Evolutionary conservation across 2,113 vertebrate species (phyloP), one percentile per base, ranked within the genome.

Genomic region (Alouatta palliata): DNA sequence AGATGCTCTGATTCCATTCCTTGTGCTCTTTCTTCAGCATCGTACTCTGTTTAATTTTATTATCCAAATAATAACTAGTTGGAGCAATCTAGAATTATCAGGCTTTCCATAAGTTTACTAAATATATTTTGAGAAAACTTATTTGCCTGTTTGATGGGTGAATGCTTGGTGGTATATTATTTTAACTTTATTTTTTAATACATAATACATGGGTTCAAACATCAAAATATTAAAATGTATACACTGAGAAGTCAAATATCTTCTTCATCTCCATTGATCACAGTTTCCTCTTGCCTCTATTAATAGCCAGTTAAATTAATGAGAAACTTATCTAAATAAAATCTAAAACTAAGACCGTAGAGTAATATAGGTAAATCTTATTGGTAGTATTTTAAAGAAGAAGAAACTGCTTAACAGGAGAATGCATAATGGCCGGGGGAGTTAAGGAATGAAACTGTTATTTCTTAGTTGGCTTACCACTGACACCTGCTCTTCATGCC

Each of bases 91-190:
- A 80, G 68, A 58, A 81, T 96, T 80, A 70, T 52, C 37, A 61
- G 40, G 40, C n/a, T 96, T 81, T 81, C 66, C 25, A 8, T 86
- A 90, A 85, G 17, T 94, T 96, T 92, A 14, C 71, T 68, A 94
- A 79, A 58, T 58, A 75, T 75, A 79, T 12, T 77, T 90, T 45
- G 49, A 89, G 27, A 81, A 68, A 96, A 83, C 1, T 2, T 87
- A 49, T 86, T 35, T 61, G 14, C 30, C 9, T 76, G 25, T 77
- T 56, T 94, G 8, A 8, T 90, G 58, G 37, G 1, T 47, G 23
- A 66, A 64, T 79, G 6, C 49, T 83, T 40, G 32, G 30, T 76
- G 9, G 17, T 32, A 20, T 85, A 49, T 56, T 23, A 68, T 70
- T 89, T 92, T 43, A 77, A 45, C 64, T 37, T 92, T 95, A 89